Evolutionary conservation across 2,797 vertebrate species (phyloP).

Genomic region (Pempheris klunzingeri): DNA sequence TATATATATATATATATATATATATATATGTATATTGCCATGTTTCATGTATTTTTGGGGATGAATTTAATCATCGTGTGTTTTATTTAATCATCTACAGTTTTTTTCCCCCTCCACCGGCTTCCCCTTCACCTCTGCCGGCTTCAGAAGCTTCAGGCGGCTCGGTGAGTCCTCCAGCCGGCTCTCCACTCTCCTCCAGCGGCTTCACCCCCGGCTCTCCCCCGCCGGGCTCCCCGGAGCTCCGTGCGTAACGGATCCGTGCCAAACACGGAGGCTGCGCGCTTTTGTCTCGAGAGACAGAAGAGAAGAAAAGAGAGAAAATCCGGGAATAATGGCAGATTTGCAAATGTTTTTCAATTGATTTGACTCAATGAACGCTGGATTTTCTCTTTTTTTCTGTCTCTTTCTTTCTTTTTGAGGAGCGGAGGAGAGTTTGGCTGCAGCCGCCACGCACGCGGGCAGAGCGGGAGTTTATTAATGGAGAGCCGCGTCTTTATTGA

Average conservation of each 20-base stretch:
- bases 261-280: slow-evolving; percentile 68
- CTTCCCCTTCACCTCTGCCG: neutral
- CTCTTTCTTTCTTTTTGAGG: slow-evolving; percentile 26
- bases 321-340: slow-evolving; percentile 88
- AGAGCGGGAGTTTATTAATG: slow-evolving; percentile 85
- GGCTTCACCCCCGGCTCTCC: neutral
- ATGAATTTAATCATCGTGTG: accelerated
- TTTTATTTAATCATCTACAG: neutral
- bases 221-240: slow-evolving; percentile 21
- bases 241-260: slow-evolving; percentile 69
- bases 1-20: no score
- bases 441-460: slow-evolving; percentile 76
- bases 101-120: neutral
- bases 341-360: slow-evolving; percentile 89
- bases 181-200: neutral
- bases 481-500: slow-evolving; percentile 84
- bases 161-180: neutral
- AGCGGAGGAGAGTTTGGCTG: slow-evolving; percentile 74
- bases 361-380: slow-evolving; percentile 87
- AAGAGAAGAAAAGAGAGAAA: slow-evolving; percentile 80
- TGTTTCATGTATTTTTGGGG: no score
- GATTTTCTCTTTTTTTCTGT: slow-evolving; percentile 35
- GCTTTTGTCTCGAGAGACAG: slow-evolving; percentile 54
- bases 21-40: no score
- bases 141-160: neutral